These are phyloP conservation scores for Epizoanthus scotinus DNA, from an alignment of 92 coral and sea anemone genomes.

Conservation along the genomic window DNA sequence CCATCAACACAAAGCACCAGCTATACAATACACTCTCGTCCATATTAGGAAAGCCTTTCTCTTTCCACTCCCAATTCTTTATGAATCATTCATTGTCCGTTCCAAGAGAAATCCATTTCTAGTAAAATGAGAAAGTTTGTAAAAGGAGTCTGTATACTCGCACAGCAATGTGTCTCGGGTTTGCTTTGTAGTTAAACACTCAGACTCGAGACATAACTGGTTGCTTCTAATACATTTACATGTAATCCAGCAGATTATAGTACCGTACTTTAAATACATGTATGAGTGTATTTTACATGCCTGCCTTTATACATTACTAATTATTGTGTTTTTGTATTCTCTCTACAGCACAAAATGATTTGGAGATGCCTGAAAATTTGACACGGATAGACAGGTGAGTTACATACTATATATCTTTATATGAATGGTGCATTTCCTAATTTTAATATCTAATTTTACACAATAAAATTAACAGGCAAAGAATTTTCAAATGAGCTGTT, in stretches of 20 bases:
- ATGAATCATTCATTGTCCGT: too few relatives aligned
- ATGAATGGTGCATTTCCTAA: too few relatives aligned
- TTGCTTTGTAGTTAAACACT: background rate
- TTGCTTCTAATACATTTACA: background rate
- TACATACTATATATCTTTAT: background rate
- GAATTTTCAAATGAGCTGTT: background rate
- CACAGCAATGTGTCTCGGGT: background rate
- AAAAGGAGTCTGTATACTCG: too few relatives aligned
- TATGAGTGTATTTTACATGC: background rate
- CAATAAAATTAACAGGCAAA: too few relatives aligned
- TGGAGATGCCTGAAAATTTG: constrained; percentile 72
- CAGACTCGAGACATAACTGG: too few relatives aligned
- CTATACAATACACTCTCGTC: too few relatives aligned
- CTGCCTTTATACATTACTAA: background rate
- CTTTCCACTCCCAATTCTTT: too few relatives aligned
- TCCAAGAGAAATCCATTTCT: too few relatives aligned
- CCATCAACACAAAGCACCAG: too few relatives aligned
- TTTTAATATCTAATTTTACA: too few relatives aligned
- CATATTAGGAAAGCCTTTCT: too few relatives aligned
- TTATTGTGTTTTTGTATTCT: background rate
- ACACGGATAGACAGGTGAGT: constrained; percentile 64
- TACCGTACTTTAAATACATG: background rate
- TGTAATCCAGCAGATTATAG: background rate
- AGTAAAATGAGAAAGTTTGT: too few relatives aligned
- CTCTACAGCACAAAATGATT: constrained; percentile 79